phyloP scores from a whole-genome alignment of 2,888 invertebrate genomes.

The Homarus gammarus region DNA sequence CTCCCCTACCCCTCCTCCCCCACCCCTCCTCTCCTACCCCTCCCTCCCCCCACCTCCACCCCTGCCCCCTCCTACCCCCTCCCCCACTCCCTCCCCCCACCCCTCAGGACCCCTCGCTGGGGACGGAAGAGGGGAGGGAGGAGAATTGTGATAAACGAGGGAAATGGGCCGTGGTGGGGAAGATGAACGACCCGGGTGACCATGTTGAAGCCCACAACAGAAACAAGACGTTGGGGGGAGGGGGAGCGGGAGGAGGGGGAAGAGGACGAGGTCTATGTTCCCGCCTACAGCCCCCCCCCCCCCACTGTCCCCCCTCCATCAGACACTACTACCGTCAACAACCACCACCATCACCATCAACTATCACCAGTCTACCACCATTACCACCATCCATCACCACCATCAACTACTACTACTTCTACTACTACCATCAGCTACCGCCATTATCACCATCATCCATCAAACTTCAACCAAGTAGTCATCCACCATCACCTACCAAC shows the following conservation, averaged over 20 bases:
- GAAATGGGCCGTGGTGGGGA: slow-evolving; percentile 48
- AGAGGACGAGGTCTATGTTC: no score
- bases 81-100: no score
- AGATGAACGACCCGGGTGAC: slow-evolving; percentile 26
- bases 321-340: slow-evolving; percentile 5
- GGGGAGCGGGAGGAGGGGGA: no score
- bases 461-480: background rate
- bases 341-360: background rate
- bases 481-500: background rate
- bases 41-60: no score
- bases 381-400: no score
- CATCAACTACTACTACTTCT: background rate
- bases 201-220: slow-evolving; percentile 1
- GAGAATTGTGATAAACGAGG: slow-evolving; percentile 45
- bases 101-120: background rate
- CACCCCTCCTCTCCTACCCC: no score
- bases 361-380: no score
- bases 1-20: no score
- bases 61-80: no score
- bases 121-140: slow-evolving; percentile 15
- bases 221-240: slow-evolving; percentile 4
- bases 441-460: background rate
- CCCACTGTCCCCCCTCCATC: background rate
- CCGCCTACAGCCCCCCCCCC: background rate
- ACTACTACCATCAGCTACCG: background rate